These are phyloP conservation scores for Pachycephus smyrnensis DNA, from an alignment of 2,888 invertebrate species.

Conservation along the genomic window DNA sequence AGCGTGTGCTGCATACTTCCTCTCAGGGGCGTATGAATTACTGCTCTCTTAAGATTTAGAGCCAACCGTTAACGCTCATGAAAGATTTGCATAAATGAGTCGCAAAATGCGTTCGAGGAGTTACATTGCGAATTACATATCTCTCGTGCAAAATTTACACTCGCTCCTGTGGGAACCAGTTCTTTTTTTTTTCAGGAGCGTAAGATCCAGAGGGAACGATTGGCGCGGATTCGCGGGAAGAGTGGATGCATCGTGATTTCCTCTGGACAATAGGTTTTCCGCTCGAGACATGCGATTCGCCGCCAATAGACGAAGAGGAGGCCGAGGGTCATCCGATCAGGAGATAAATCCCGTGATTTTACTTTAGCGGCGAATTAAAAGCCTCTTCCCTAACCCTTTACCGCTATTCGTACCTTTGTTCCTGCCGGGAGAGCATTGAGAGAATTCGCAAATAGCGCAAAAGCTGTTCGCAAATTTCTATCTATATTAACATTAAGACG, in stretches of 20 bases:
- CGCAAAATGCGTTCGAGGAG: constrained; percentile 2
- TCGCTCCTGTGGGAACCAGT: background rate
- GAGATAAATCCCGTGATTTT: constrained; percentile 57
- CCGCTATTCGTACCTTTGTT: background rate
- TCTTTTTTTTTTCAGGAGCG: background rate
- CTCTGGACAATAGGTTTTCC: constrained; percentile 36
- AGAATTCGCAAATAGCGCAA: background rate
- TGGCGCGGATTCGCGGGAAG: background rate
- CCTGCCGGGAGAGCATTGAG: background rate
- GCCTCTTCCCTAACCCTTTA: constrained; percentile 20
- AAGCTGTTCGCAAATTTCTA: constrained; percentile 45
- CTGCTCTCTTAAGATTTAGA: constrained; percentile 50
- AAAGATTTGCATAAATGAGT: constrained; percentile 45
- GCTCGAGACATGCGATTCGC: constrained; percentile 52
- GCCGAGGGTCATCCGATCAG: constrained; percentile 51
- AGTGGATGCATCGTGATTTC: constrained; percentile 2
- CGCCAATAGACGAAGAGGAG: constrained; percentile 54
- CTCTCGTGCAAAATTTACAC: background rate
- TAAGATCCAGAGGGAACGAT: constrained; percentile 11
- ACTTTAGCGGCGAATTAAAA: constrained; percentile 57
- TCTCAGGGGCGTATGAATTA: constrained; percentile 42
- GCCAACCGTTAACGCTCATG: constrained; percentile 44
- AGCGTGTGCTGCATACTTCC: background rate
- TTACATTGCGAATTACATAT: background rate
- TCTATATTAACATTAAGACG: constrained; percentile 57